Base-by-base conservation (phyloP, 2,113 vertebrate genomes). In the Protobothrops flavoviridis region DNA sequence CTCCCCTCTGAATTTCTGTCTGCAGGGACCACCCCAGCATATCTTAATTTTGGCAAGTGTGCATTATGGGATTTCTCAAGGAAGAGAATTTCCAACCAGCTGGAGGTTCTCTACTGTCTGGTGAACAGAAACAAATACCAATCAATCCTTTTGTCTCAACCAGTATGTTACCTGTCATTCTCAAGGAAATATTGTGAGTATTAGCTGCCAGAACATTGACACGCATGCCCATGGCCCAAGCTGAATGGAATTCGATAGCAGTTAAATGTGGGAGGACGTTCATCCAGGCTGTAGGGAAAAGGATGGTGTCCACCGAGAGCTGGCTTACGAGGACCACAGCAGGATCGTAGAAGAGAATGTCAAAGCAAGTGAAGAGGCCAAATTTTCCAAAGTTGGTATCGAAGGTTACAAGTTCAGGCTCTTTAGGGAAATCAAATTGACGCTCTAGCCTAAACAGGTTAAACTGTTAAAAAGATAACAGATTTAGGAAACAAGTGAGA, bases 321-420 rank as follows among this genome's bases (percentile, higher is more conserved):
- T 93, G 96, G 17, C 97, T 96, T 86, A 98, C 94, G 53, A 98
- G 91, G 20, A 94, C 64, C 48, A 98, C 87, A 15, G 96, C 97
- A 0, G 97, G 98, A 15, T 98, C 87, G 0, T 96, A 93, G 87
- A 97, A 99, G 56, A 99, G 96, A 91, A 99, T 97, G 92, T 98
- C 98, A 29, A 98, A 98, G 45, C 98, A 99, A 89, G 96, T 98
- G 85, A 99, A 97, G 95, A 99, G 95, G 7, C 98, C 98, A 87
- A 98, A 98, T 45, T 69, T 98, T 50, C 98, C 98, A 91, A 99
- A 99, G 0, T 98, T 97, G 0, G 98, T 98, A 21, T 96, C 95
- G 90, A 98, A 99, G 1, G 97, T 98, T 89, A 98, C 94, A 59
- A 97, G 26, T 93, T 98, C 97, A 24, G 94, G 93, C n/a, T 97